A percentile compares a stretch with the other conserved stretches of the same genome.
Evolutionary conservation across 2,797 vertebrate genomes (phyloP).

Genomic region (Gymnocypris eckloni): DNA sequence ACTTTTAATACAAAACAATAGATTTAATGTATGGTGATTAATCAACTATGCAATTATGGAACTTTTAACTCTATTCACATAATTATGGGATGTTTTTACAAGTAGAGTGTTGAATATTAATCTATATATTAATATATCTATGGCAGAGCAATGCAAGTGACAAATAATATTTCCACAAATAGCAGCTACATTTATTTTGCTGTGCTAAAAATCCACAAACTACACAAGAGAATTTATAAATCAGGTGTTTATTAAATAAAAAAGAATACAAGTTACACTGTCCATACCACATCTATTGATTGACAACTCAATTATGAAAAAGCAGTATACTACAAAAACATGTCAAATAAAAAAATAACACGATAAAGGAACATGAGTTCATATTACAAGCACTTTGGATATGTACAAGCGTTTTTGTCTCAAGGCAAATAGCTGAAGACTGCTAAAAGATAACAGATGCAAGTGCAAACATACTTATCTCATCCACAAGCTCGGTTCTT

Average conservation of each 20-base stretch:
- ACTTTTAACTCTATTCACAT: neutral
- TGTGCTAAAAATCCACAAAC: neutral
- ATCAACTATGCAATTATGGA: too few relatives aligned
- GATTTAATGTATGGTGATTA: neutral
- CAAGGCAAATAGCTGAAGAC: slow-evolving; percentile 74
- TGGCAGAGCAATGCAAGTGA: neutral
- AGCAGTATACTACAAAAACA: slow-evolving; percentile 80
- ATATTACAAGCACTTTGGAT: slow-evolving; percentile 79
- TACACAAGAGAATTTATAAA: slow-evolving; percentile 51
- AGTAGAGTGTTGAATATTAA: neutral
- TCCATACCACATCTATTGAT: slow-evolving; percentile 74
- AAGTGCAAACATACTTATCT: slow-evolving; percentile 77
- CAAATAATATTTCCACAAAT: neutral
- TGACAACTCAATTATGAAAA: slow-evolving; percentile 81
- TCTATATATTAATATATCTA: neutral
- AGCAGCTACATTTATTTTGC: neutral
- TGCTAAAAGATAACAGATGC: slow-evolving; percentile 72
- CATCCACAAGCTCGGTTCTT: slow-evolving; percentile 68
- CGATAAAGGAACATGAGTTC: slow-evolving; percentile 63
- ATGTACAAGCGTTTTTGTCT: slow-evolving; percentile 80
- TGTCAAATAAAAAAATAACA: slow-evolving; percentile 72
- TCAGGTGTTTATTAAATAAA: slow-evolving; percentile 76
- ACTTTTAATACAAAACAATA: neutral
- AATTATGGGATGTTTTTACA: neutral
- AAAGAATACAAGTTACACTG: slow-evolving; percentile 67